Base-by-base conservation (phyloP, 2,113 vertebrate genomes). In the Ceyx margarethae region DNA sequence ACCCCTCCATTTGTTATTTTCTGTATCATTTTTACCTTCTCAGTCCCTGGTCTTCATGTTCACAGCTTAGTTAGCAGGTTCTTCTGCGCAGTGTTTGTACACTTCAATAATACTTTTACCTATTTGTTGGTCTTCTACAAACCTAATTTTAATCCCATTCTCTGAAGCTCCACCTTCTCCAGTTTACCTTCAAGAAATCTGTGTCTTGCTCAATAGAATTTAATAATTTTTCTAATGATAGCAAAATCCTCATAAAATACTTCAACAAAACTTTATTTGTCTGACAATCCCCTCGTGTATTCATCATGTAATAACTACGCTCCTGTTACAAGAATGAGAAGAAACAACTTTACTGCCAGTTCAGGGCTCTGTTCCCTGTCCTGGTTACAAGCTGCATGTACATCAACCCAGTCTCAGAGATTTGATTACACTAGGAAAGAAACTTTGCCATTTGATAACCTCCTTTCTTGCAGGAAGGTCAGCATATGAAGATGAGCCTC, bases 401-500 rank as follows among this genome's bases (percentile, higher is more conserved):
- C 33, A 22, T 17, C 78, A 81, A 19, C 16, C 11, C 19, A 11
- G 11, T 31, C 33, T 73, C 43, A 81, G 46, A 76, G n/a, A 57
- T 51, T 69, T 66, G 51, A 81, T 77, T 77, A 60, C 51, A 67
- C 5, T 1, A 35, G 46, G 54, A 54, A 91, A 90, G 87, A 83
- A 81, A 78, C 10, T 73, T 89, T 80, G 37, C 46, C 74, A 8
- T 88, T 92, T 81, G 76, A 71, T 83, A 85, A 77, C 76, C 72
- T 91, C 67, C 7, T 13, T 82, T 64, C 79, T 62, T 67, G 40
- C 53, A 89, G 53, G 74, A 96, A 95, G 94, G 90, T 85, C 91
- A 72, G 9, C 13, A 29, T 42, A 83, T 85, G 80, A 92, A 95
- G 80, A 93, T 82, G 87, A 95, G 79, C 72, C 65, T 92, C 91